These are phyloP conservation scores for Brevipalpus yothersi DNA, from an alignment of 1,140 invertebrate genomes.

Conservation along the genomic window DNA sequence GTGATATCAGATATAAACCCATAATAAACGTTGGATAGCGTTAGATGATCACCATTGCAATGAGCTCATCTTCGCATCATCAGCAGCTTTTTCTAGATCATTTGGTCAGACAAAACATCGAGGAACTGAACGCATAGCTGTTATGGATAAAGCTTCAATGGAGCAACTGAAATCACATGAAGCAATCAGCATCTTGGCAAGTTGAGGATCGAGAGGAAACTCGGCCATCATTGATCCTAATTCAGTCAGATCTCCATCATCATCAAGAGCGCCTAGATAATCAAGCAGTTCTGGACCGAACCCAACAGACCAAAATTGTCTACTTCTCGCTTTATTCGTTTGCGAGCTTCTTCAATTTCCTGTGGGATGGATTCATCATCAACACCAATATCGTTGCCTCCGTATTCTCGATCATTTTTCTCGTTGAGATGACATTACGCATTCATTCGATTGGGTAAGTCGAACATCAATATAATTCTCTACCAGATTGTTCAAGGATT, in stretches of 20 bases:
- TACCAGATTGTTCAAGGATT: no score
- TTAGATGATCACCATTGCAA: slow-evolving; percentile 94
- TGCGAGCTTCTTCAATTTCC: slow-evolving; percentile 99
- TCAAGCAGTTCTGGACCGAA: slow-evolving; percentile 88
- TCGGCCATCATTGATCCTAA: slow-evolving; percentile 98
- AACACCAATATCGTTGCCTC: no score
- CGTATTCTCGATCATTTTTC: no score
- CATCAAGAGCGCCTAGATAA: slow-evolving; percentile 85
- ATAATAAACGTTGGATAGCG: slow-evolving; percentile 82
- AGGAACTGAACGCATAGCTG: slow-evolving; percentile 96
- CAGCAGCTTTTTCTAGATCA: slow-evolving; percentile 94
- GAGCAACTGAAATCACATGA: slow-evolving; percentile 89
- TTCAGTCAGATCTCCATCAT: slow-evolving; percentile 82
- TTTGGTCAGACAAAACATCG: slow-evolving; percentile 98
- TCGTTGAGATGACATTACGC: no score
- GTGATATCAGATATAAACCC: no score
- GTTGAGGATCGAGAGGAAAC: slow-evolving; percentile 92
- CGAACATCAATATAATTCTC: no score
- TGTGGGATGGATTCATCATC: slow-evolving; percentile 14
- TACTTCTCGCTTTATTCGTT: slow-evolving; percentile 84
- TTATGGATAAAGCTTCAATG: slow-evolving; percentile 96
- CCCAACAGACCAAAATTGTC: slow-evolving; percentile 80
- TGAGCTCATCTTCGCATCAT: slow-evolving; percentile 98
- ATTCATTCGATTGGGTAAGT: no score
- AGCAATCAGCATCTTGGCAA: slow-evolving; percentile 98